Conservation (phyloP, 2,888 invertebrate genomes). For the Sinopyrophorus schimmeli region DNA sequence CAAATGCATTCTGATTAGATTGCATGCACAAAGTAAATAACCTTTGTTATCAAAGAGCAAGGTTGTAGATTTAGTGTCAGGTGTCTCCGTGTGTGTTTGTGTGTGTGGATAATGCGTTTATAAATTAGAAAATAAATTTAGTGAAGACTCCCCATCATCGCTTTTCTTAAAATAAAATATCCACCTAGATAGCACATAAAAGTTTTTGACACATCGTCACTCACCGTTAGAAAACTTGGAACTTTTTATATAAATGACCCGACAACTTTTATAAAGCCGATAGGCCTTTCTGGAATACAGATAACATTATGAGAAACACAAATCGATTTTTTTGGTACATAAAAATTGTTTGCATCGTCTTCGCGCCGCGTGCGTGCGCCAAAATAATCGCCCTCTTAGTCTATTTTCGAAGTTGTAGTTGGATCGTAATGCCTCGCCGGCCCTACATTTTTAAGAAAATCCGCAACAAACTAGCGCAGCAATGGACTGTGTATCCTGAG, state of each 20-base stretch:
- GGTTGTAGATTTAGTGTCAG: slow-evolving; percentile 14
- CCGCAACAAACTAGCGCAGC: slow-evolving; percentile 27
- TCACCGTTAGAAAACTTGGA: slow-evolving; percentile 25
- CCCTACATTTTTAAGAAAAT: slow-evolving; percentile 26
- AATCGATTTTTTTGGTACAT: slow-evolving; percentile 23
- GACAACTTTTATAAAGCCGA: slow-evolving; percentile 30
- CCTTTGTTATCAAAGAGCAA: slow-evolving; percentile 13
- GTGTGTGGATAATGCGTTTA: slow-evolving; percentile 10
- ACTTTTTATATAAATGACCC: slow-evolving; percentile 29
- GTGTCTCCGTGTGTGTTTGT: not conserved
- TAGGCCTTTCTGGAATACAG: slow-evolving; percentile 27
- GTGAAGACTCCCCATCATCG: slow-evolving; percentile 11
- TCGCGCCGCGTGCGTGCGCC: slow-evolving; percentile 6
- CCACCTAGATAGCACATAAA: slow-evolving; percentile 27
- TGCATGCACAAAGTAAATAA: slow-evolving; percentile 20
- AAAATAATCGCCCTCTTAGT: slow-evolving; percentile 22
- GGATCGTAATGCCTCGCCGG: slow-evolving; percentile 20
- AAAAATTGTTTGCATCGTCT: slow-evolving; percentile 15
- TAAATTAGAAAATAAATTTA: slow-evolving; percentile 21
- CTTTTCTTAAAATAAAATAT: slow-evolving; percentile 18
- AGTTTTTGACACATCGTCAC: slow-evolving; percentile 28
- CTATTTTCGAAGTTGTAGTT: slow-evolving; percentile 26
- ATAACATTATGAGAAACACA: slow-evolving; percentile 26
- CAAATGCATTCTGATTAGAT: too few species aligned
- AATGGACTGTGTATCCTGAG: slow-evolving; percentile 30